Evolutionary conservation across 2,888 invertebrate genomes (phyloP).

Genomic region (Cheilosia urbana): DNA sequence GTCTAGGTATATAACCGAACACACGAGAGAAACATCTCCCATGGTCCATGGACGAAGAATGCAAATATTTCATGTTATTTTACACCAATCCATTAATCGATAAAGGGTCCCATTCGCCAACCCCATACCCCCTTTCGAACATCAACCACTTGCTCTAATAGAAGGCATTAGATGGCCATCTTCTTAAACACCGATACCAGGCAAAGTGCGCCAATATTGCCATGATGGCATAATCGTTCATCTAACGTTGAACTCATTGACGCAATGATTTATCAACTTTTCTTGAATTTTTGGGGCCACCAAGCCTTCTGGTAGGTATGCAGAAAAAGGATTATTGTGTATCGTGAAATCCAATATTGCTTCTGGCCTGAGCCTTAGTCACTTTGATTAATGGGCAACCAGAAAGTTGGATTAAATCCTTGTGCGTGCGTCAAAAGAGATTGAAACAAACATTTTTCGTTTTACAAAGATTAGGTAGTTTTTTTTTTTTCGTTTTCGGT

Average conservation of each 20-base stretch:
- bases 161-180: not conserved
- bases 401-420: slow-evolving; percentile 30
- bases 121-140: not conserved
- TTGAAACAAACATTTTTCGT: slow-evolving; percentile 10
- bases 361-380: slow-evolving; percentile 10
- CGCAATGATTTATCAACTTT: slow-evolving; percentile 40
- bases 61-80: slow-evolving; percentile 40
- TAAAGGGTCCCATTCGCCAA: not conserved
- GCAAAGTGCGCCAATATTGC: slow-evolving; percentile 27
- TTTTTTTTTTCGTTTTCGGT: too few species aligned
- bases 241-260: slow-evolving; percentile 37
- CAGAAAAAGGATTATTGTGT: slow-evolving; percentile 26
- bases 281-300: not conserved
- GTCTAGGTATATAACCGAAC: not conserved
- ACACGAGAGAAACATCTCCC: slow-evolving; percentile 11
- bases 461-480: not conserved
- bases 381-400: slow-evolving; percentile 39
- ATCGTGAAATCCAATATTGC: slow-evolving; percentile 19
- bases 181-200: slow-evolving; percentile 15
- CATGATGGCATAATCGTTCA: slow-evolving; percentile 39
- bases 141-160: slow-evolving; percentile 9
- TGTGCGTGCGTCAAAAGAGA: slow-evolving; percentile 14
- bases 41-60: slow-evolving; percentile 21
- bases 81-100: slow-evolving; percentile 25
- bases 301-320: not conserved